A percentile compares a stretch with the other conserved stretches of the same genome.
phyloP scores from a whole-genome alignment of 2,113 vertebrate species.

The Condylura cristata region DNA sequence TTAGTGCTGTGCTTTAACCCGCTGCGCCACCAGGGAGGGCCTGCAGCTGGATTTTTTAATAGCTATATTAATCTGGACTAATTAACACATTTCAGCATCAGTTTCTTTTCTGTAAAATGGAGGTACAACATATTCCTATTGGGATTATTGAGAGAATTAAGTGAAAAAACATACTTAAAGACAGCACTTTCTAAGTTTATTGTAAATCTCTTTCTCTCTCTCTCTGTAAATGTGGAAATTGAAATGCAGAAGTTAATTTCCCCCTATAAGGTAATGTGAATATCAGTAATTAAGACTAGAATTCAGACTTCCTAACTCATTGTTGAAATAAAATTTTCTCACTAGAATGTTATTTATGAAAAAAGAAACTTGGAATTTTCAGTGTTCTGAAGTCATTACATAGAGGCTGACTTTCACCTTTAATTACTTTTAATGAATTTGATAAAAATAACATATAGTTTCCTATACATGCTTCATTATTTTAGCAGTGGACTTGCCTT shows the following conservation, averaged over 20 bases:
- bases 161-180: background rate
- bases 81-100: background rate
- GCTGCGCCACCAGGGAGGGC: too few species aligned
- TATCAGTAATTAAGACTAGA: background rate
- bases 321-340: background rate
- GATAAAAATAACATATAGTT: background rate
- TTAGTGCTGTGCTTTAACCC: too few species aligned
- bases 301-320: background rate
- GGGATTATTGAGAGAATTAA: background rate
- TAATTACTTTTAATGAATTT: background rate
- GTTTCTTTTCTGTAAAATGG: background rate
- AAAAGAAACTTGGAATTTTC: slow-evolving; percentile 16
- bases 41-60: background rate
- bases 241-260: background rate
- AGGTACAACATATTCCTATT: background rate
- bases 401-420: background rate
- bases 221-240: background rate
- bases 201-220: background rate
- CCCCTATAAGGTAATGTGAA: background rate
- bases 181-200: background rate
- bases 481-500: background rate
- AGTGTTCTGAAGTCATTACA: background rate
- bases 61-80: background rate
- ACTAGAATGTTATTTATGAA: background rate
- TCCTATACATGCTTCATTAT: background rate